These are phyloP conservation scores for Brachionus asplanchnoidis DNA, from an alignment of 1,140 invertebrate species.

Conservation along the genomic window DNA sequence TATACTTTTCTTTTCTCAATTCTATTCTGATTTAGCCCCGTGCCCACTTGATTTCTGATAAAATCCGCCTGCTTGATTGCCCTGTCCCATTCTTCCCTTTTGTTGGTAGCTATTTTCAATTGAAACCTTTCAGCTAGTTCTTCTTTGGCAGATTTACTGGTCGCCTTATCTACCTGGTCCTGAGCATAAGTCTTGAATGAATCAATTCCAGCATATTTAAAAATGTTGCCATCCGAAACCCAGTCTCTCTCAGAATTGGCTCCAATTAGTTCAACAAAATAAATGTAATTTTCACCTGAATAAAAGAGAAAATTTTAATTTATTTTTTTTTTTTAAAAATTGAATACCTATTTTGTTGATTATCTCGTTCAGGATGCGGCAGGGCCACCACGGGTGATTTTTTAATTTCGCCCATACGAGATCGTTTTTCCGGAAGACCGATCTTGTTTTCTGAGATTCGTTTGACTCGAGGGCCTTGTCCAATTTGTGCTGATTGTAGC, in stretches of 20 bases:
- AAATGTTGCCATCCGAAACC: constrained; percentile 15
- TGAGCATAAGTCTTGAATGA: constrained; percentile 38
- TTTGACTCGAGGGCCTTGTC: not conserved
- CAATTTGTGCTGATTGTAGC: not conserved
- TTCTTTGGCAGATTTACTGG: constrained; percentile 10
- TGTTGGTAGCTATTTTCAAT: constrained; percentile 1
- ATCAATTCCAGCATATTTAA: constrained; percentile 31
- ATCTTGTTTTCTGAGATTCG: not conserved
- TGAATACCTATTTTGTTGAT: not conserved
- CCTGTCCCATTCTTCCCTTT: constrained; percentile 13
- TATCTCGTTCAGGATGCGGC: not conserved
- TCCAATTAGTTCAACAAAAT: constrained; percentile 20
- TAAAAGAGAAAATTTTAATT: not conserved
- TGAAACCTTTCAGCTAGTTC: constrained; percentile 31
- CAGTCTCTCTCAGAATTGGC: not conserved
- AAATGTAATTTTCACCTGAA: not conserved
- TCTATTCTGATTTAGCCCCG: not conserved
- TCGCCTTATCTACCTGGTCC: constrained; percentile 26
- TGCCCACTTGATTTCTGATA: not conserved
- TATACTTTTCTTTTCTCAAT: constrained; percentile 5
- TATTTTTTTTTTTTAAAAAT: not conserved
- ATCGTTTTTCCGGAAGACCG: not conserved
- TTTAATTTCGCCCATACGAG: constrained; percentile 32
- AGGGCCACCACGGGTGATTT: constrained; percentile 37
- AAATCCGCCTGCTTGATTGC: constrained; percentile 5